Base-by-base conservation (phyloP, 2,888 invertebrate genomes). In the Pseudanteris insignis region DNA sequence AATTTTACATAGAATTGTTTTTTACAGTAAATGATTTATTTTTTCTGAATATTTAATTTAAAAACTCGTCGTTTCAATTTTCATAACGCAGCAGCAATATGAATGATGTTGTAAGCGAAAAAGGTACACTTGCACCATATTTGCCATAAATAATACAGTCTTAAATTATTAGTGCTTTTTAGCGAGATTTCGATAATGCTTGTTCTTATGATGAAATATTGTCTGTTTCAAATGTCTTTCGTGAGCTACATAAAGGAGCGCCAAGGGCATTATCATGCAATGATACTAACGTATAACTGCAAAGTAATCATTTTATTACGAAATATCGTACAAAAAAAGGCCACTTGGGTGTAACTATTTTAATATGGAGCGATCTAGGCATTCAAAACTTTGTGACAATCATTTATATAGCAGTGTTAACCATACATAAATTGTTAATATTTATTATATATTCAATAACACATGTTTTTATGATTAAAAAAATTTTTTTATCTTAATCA, bases 191-290 rank as follows among this genome's bases (percentile, higher is more conserved):
- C 63, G 63, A 59, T 63, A 59, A 63, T 55, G 58, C 46, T 36
- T 28, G 29, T 36, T 46, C 28, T 46, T 21, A 46, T 63, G 59
- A 47, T 55, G 63, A 63, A 63, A 63, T 59, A 54, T 59, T 54
- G 40, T 33, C 36, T 57, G 54, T 61, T 54, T 50, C 40, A 62
- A 62, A 62, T 57, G 62, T 46, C 50, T 59, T 50, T 59, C 63
- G 43, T 59, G 63, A 63, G 55, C 63, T 38, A 55, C 55, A 60
- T 64, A 60, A 64, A 64, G 60, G 63, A 64, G 63, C 60, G 63
- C 63, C 63, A 64, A 64, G 64, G 64, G 60, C 60, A 64, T 60
- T 60, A 60, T 59, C 50, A 54, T 63, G 63, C 55, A 55, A 63
- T 50, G 46, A 59, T 63, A 63, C 59, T 59, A 59, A 15, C 44